A percentile compares a stretch with the other conserved stretches of the same genome.
These are phyloP conservation scores for Apodemus agrarius DNA, from an alignment of 2,797 vertebrate species.

Conservation along the genomic window DNA sequence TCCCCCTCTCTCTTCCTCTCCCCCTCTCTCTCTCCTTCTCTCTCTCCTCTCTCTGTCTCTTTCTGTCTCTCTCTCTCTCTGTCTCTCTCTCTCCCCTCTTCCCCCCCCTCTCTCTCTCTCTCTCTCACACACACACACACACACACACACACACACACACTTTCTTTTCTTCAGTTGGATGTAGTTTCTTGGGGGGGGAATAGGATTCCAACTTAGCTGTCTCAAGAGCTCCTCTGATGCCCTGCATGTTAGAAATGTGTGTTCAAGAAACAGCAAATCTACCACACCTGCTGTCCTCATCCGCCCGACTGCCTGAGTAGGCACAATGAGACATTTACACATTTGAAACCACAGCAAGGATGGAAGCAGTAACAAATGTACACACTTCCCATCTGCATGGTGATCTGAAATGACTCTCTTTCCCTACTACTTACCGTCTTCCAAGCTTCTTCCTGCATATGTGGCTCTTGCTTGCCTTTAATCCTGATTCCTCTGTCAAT, in stretches of 20 bases:
- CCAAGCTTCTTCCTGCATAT: background rate
- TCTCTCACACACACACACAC: background rate
- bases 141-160: background rate
- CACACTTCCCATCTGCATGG: background rate
- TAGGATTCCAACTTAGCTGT: background rate
- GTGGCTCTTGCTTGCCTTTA: background rate
- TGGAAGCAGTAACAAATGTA: background rate
- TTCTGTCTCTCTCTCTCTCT: too few relatives aligned
- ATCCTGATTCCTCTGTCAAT: background rate
- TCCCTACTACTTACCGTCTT: background rate
- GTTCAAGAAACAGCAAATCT: background rate
- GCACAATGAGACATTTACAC: background rate
- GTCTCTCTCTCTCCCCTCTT: too few relatives aligned
- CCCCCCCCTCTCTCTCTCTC: too few relatives aligned
- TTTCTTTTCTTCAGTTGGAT: background rate
- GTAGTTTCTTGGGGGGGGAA: background rate
- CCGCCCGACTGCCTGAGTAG: background rate
- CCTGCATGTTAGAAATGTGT: background rate
- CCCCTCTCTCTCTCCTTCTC: background rate
- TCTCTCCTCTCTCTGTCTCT: background rate
- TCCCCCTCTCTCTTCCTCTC: too few relatives aligned
- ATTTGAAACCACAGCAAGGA: conserved; percentile 1
- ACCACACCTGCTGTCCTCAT: background rate
- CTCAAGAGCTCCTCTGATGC: background rate
- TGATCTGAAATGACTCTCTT: conserved; percentile 10